Conservation (phyloP, 2,888 invertebrate genomes). For the Chirona hameri region DNA sequence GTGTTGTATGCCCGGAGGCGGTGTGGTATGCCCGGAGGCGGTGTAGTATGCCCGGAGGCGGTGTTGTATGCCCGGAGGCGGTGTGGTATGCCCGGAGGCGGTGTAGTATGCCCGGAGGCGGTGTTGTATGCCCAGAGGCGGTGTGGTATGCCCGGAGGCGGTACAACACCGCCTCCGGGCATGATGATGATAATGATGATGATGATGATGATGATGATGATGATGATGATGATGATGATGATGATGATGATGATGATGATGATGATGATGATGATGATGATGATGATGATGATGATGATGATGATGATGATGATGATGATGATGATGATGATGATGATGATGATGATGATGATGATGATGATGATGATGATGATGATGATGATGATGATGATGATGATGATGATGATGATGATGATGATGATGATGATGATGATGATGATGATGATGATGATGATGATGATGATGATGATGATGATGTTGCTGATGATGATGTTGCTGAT, state of each 20-base stretch:
- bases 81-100: too few relatives aligned
- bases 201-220: constrained; percentile 1
- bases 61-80: too few relatives aligned
- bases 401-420: not conserved
- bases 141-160: too few relatives aligned
- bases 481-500: too few relatives aligned
- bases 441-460: not conserved
- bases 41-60: too few relatives aligned
- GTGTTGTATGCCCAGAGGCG: too few relatives aligned
- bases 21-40: too few relatives aligned
- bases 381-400: not conserved
- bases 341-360: not conserved
- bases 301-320: not conserved
- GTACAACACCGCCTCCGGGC: too few relatives aligned
- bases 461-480: too few relatives aligned
- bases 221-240: not conserved
- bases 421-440: not conserved
- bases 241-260: not conserved
- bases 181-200: not conserved
- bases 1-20: too few relatives aligned
- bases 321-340: not conserved
- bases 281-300: not conserved
- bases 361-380: not conserved
- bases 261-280: not conserved
- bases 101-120: too few relatives aligned